Conservation (phyloP, 2,888 invertebrate species). For the Gastracanthus pulcherrimus region DNA sequence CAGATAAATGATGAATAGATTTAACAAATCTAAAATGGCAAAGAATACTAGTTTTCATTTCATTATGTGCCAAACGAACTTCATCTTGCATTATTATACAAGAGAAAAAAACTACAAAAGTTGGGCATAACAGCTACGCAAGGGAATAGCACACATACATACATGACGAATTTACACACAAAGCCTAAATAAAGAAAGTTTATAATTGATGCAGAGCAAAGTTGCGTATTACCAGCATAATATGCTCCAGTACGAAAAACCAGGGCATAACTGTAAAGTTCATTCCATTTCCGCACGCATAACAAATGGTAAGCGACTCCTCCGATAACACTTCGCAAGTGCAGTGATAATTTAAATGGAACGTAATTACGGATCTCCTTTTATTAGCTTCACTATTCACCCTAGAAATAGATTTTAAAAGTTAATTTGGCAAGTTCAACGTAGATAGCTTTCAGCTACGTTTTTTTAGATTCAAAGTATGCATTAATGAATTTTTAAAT, state of each 20-base stretch:
- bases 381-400: too few species aligned
- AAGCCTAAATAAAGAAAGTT: slow-evolving; percentile 22
- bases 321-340: neutral
- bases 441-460: too few species aligned
- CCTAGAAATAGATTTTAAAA: neutral
- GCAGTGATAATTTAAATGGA: slow-evolving; percentile 9
- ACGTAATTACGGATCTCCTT: slow-evolving; percentile 19
- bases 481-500: too few species aligned
- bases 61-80: too few species aligned
- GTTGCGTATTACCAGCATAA: slow-evolving; percentile 11
- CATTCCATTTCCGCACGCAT: slow-evolving; percentile 35
- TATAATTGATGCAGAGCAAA: slow-evolving; percentile 9
- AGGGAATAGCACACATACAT: neutral
- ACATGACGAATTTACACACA: slow-evolving; percentile 22
- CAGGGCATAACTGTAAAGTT: slow-evolving; percentile 48
- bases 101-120: neutral
- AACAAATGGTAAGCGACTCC: slow-evolving; percentile 27
- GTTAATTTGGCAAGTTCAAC: too few species aligned
- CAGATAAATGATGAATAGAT: too few species aligned
- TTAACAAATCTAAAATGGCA: too few species aligned
- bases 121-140: neutral
- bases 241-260: slow-evolving; percentile 1
- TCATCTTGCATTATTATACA: neutral
- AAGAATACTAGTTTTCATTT: too few species aligned
- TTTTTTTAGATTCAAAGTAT: too few species aligned